Evolutionary conservation across 1,140 invertebrate species (phyloP).

Genomic region (Ridgeia piscesae): DNA sequence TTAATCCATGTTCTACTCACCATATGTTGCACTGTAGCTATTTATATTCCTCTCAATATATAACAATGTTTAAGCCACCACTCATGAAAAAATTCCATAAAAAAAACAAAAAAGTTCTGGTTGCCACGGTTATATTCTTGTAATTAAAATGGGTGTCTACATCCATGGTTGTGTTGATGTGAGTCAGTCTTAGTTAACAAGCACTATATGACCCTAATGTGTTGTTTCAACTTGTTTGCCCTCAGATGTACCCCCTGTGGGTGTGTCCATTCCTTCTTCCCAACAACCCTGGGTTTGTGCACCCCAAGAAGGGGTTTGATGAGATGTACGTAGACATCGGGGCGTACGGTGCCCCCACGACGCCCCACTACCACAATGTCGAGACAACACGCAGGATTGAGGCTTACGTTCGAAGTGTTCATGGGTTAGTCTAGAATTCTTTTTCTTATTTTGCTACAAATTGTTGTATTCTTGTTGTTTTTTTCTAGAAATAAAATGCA

Average conservation of each 20-base stretch:
- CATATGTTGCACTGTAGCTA: too few relatives aligned
- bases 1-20: too few relatives aligned
- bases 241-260: constrained; percentile 80
- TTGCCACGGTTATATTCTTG: too few relatives aligned
- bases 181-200: neutral
- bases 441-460: neutral
- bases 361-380: constrained; percentile 65
- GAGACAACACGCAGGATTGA: constrained; percentile 73
- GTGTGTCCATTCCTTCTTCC: constrained; percentile 77
- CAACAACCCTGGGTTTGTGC: constrained; percentile 72
- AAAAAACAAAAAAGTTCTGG: too few relatives aligned
- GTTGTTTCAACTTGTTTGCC: constrained; percentile 21
- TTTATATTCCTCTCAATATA: too few relatives aligned
- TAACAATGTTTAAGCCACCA: too few relatives aligned
- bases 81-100: too few relatives aligned
- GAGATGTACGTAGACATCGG: constrained; percentile 77
- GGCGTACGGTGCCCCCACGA: constrained; percentile 75
- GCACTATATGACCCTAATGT: too few relatives aligned
- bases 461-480: neutral
- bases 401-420: constrained; percentile 67
- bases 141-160: neutral
- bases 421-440: constrained; percentile 63
- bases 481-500: neutral
- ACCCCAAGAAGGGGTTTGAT: constrained; percentile 57
- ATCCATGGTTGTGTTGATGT: neutral